phyloP scores from a whole-genome alignment of 2,113 vertebrate species.

The Neotragus moschatus region DNA sequence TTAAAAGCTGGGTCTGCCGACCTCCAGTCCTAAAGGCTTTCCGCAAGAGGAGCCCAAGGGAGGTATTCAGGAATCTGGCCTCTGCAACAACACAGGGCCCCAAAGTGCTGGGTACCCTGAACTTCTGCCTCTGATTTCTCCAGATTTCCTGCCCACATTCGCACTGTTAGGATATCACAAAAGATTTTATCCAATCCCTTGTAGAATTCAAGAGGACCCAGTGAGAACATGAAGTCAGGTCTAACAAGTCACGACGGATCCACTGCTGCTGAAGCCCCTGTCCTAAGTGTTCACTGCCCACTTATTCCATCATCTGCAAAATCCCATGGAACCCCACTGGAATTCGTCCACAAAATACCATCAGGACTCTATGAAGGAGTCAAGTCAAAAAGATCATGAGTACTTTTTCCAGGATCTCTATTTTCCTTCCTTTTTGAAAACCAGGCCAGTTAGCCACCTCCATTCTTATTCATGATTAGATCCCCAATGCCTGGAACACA shows the following conservation, averaged over 20 bases:
- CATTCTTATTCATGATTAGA: background rate
- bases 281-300: background rate
- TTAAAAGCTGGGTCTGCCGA: background rate
- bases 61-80: background rate
- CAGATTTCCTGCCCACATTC: background rate
- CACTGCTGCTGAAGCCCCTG: background rate
- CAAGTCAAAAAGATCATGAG: background rate
- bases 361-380: background rate
- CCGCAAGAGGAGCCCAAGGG: background rate
- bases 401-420: background rate
- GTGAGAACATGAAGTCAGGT: background rate
- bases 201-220: background rate
- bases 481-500: background rate
- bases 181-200: background rate
- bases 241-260: background rate
- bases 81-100: background rate
- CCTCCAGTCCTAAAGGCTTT: background rate
- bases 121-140: background rate
- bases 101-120: background rate
- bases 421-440: conserved; percentile 6
- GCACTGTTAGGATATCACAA: background rate
- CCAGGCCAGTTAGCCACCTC: background rate
- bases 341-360: background rate
- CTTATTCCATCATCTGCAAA: background rate
- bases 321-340: background rate